A percentile compares a stretch with the other conserved stretches of the same genome.
Evolutionary conservation across 2,797 vertebrate genomes (phyloP).

Genomic region (Aphelocoma californica): DNA sequence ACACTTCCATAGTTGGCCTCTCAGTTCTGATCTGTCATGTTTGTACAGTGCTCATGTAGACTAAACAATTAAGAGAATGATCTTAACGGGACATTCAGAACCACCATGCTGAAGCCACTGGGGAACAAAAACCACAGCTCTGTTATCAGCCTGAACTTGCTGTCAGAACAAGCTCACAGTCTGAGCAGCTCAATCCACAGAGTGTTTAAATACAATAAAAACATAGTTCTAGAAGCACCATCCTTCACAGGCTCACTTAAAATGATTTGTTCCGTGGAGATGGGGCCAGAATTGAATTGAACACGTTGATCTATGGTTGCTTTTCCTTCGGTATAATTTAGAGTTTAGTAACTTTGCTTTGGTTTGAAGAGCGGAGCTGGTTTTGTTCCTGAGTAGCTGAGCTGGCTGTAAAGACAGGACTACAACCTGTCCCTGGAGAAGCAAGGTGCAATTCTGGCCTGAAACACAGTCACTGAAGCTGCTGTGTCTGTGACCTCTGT

Average conservation of each 20-base stretch:
- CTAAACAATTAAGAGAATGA: neutral
- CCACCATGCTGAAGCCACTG: neutral
- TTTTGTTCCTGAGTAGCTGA: neutral
- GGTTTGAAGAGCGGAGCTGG: neutral
- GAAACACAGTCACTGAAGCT: neutral
- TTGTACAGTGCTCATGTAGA: neutral
- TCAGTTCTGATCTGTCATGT: neutral
- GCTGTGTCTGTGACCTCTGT: neutral
- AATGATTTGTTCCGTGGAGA: neutral
- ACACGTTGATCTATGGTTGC: neutral
- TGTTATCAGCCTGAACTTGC: neutral
- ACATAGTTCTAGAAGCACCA: neutral
- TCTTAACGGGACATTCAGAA: neutral
- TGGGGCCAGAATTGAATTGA: neutral
- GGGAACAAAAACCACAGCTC: neutral
- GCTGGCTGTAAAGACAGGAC: neutral
- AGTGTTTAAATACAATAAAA: neutral
- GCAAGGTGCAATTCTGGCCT: neutral
- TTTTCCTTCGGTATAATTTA: neutral
- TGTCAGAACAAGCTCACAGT: neutral
- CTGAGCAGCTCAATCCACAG: neutral
- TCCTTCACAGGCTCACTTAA: neutral
- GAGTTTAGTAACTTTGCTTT: neutral
- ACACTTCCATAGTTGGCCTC: neutral
- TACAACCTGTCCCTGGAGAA: neutral